Conservation (phyloP, 2,113 vertebrate genomes). For the Taxidea taxus region DNA sequence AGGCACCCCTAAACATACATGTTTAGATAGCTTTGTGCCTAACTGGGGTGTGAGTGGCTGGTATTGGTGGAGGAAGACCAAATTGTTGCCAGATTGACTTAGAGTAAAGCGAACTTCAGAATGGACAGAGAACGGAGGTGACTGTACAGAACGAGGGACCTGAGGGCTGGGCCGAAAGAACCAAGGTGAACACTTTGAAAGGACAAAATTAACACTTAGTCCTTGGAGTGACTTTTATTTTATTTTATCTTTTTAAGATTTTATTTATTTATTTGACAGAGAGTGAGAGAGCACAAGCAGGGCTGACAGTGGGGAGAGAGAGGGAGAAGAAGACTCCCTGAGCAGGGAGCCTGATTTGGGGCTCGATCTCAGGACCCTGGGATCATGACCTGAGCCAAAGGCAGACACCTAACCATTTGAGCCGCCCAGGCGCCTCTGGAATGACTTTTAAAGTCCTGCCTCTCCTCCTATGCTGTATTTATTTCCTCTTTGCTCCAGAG, state of each 20-base stretch:
- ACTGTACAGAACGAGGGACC: not conserved
- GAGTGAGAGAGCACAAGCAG: too few relatives aligned
- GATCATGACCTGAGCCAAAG: too few relatives aligned
- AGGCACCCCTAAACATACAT: not conserved
- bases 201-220: not conserved
- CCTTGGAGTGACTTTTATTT: not conserved
- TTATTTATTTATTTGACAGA: too few relatives aligned
- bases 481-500: not conserved
- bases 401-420: too few relatives aligned
- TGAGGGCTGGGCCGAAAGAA: not conserved
- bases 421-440: too few relatives aligned
- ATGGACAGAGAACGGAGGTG: not conserved
- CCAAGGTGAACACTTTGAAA: not conserved
- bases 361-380: too few relatives aligned
- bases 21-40: not conserved
- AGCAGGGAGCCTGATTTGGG: too few relatives aligned
- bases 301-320: too few relatives aligned
- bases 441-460: not conserved
- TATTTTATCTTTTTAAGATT: not conserved
- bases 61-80: not conserved
- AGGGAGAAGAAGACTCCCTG: too few relatives aligned
- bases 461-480: not conserved
- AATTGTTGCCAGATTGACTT: not conserved
- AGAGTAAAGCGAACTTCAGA: not conserved
- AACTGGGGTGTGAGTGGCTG: not conserved